Base-by-base conservation (phyloP, 2,797 vertebrate species). In the Huso huso region DNA sequence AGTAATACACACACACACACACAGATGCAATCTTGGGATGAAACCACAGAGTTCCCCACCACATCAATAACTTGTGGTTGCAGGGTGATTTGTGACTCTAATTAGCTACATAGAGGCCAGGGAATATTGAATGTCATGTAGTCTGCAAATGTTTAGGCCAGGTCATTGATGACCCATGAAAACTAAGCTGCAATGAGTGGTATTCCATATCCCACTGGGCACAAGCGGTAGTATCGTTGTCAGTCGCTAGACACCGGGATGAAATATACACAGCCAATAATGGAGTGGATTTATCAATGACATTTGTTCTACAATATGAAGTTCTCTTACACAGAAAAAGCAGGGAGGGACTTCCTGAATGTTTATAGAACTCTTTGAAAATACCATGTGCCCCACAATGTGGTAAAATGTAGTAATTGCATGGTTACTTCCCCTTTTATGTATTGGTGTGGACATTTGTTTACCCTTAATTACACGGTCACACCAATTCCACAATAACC, bases 151-250 rank as follows among this genome's bases (percentile, higher is more conserved):
- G 61, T 10, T 62, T 37, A 62, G 15, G 61, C 11, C 18, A 37
- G 48, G 61, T 48, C 61, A 62, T 62, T 48, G 61, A 62, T 62
- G 61, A 62, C 61, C 61, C 8, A 62, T 62, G 61, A 62, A 62
- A 62, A 12, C 61, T 18, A 62, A 62, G 18, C 48, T 37, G 61
- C 61, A 62, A n/a, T 37, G 61, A 62, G 48, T 9, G 61, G 18
- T 10, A 15, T 62, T 23, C 48, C 18, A 37, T 23, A 62, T 37
- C 61, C 61, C 48, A 62, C 12, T 62, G 61, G 18, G 61, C 48
- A 62, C 61, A 62, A 37, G 37, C 61, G 7, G 61, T 10, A 62
- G 61, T 13, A 37, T n/a, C 11, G 10, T 7, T 62, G 61, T 37
- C 61, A 48, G 61, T 62, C 18, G 6, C 18, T 11, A 37, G 61